These are phyloP conservation scores for Chloropsis cyanopogon DNA, from an alignment of 2,113 vertebrate species.

Conservation along the genomic window DNA sequence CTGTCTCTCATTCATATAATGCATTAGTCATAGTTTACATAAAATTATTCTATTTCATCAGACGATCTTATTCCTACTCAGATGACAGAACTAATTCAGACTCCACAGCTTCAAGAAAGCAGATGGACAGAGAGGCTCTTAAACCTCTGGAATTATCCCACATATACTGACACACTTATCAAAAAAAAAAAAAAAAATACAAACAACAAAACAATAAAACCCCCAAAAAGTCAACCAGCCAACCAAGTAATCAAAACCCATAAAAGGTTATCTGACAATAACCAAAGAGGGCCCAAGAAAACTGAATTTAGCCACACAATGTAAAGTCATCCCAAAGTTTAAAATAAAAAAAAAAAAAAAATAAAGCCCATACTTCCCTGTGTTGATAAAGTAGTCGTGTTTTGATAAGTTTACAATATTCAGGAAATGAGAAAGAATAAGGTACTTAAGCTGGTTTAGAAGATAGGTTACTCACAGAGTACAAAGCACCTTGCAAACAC, in stretches of 20 bases:
- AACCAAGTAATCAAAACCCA: background rate
- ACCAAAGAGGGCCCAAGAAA: background rate
- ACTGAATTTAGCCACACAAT: background rate
- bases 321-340: background rate
- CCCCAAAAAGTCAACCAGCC: background rate
- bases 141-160: constrained; percentile 46
- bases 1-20: background rate
- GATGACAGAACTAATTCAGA: constrained; percentile 15
- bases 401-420: background rate
- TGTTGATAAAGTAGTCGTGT: background rate
- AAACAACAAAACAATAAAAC: background rate
- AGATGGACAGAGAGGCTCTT: constrained; percentile 31
- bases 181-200: background rate
- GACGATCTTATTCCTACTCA: constrained; percentile 5
- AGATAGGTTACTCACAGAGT: background rate
- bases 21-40: background rate
- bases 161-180: background rate
- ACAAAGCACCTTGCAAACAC: background rate
- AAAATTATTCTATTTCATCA: constrained; percentile 5
- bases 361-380: background rate
- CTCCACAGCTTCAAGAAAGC: constrained; percentile 4
- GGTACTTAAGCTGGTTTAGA: background rate
- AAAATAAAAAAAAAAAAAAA: background rate
- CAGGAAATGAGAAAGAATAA: background rate
- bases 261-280: background rate